Percentiles rank a stretch among this genome's conserved stretches.
Conservation (phyloP, 2,113 vertebrate species). For the Phrynosoma blainvillii region DNA sequence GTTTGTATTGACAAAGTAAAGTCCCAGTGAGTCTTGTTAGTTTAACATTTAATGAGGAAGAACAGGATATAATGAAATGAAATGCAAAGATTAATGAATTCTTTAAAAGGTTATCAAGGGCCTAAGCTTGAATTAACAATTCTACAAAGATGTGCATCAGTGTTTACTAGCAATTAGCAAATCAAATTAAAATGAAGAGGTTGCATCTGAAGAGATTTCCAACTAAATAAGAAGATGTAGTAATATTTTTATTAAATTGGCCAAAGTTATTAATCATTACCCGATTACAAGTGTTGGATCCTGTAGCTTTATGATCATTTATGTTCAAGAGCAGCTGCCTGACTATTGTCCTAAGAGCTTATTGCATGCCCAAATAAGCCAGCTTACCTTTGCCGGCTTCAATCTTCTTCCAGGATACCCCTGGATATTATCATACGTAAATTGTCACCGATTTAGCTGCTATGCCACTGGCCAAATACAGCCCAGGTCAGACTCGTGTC, state of each 20-base stretch:
- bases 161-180: conserved; percentile 7
- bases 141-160: background rate
- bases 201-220: conserved; percentile 2
- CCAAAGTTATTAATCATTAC: background rate
- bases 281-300: background rate
- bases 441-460: too few species aligned
- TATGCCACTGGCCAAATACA: too few species aligned
- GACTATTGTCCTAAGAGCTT: background rate
- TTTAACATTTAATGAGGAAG: conserved; percentile 18
- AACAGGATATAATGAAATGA: conserved; percentile 3
- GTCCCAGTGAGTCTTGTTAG: background rate
- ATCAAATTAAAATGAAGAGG: conserved; percentile 14
- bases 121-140: conserved; percentile 5
- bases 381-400: too few species aligned
- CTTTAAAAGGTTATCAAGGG: conserved; percentile 9
- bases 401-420: too few species aligned
- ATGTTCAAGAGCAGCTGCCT: background rate
- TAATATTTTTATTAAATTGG: background rate
- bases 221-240: background rate
- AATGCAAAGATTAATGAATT: conserved; percentile 3
- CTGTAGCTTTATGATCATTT: background rate
- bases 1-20: background rate
- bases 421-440: too few species aligned
- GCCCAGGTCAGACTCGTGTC: too few species aligned
- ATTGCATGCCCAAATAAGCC: too few species aligned